Percentiles rank a stretch among this genome's conserved stretches.
Evolutionary conservation across 2,113 vertebrate genomes (phyloP).

Genomic region (Oxyruncus cristatus): DNA sequence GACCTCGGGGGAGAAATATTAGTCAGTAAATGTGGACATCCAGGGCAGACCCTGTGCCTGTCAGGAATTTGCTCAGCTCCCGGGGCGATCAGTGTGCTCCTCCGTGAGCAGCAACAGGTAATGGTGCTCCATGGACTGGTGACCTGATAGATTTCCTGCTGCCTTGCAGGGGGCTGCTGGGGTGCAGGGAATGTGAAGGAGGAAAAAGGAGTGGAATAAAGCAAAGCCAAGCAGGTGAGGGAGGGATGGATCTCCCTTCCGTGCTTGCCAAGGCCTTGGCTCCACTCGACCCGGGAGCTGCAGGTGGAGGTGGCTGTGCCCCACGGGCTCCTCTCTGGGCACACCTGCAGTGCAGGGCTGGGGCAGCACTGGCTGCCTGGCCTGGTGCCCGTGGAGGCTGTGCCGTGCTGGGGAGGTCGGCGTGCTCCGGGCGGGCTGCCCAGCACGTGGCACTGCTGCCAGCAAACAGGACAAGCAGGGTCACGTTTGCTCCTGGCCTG

Average conservation of each 20-base stretch:
- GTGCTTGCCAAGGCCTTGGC: background rate
- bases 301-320: background rate
- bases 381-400: background rate
- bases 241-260: background rate
- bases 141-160: background rate
- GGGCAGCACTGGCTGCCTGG: background rate
- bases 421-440: accelerated
- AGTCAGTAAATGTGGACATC: background rate
- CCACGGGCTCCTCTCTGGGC: background rate
- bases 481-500: accelerated
- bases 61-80: background rate
- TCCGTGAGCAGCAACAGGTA: background rate
- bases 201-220: background rate
- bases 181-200: background rate
- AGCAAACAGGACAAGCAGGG: background rate
- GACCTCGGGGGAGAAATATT: background rate
- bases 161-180: background rate
- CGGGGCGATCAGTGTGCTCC: background rate
- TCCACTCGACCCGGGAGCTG: background rate
- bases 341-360: background rate
- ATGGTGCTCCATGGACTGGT: background rate
- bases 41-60: background rate
- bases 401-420: background rate
- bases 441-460: background rate
- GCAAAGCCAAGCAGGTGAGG: background rate